Base-by-base conservation (phyloP, 2,797 vertebrate genomes). In the Lycodopsis pacificus region DNA sequence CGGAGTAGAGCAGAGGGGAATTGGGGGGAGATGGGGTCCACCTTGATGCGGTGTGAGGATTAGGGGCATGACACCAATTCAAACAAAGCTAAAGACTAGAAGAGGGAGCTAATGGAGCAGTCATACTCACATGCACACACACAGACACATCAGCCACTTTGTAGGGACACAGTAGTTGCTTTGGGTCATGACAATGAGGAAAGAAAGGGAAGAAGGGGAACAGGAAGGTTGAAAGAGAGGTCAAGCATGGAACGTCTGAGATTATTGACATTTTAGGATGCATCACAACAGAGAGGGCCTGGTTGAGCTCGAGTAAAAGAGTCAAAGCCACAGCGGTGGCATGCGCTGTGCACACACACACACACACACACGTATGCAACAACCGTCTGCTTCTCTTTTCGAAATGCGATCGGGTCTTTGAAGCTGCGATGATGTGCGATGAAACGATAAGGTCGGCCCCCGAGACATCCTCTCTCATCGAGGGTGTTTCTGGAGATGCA, bases 61-160 rank as follows among this genome's bases (percentile, higher is more conserved):
- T 93, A 91, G 80, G 91, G 89, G 59, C 89, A 89, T 84, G 93
- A 94, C 93, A 93, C 84, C 90, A 93, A 92, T 94, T 91, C 91
- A 91, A 93, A 92, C 87, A 89, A 80, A 89, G 88, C 91, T 88
- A 88, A 93, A 89, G 83, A 93, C 83, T 82, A 75, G 79, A 87
- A 88, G 85, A 73, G 46, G 53, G 82, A 91, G 82, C 87, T 91
- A 93, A 93, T 92, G 86, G 90, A 85, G 86, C 84, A 25, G 20
- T 65, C 62, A 20, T 2, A 44, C 27, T 58, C 65, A 34, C 17
- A 25, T 32, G 54, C 36, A 66, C n/a, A 64, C 48, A 65, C 64
- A 71, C 67, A 69, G 62, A n/a, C 38, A 49, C 36, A 65, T 12
- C 67, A 19, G 69, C 71, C 62, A 59, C 40, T 63, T 62, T 62